Base-by-base conservation (phyloP, 2,113 vertebrate genomes). In the Pyxicephalus adspersus region DNA sequence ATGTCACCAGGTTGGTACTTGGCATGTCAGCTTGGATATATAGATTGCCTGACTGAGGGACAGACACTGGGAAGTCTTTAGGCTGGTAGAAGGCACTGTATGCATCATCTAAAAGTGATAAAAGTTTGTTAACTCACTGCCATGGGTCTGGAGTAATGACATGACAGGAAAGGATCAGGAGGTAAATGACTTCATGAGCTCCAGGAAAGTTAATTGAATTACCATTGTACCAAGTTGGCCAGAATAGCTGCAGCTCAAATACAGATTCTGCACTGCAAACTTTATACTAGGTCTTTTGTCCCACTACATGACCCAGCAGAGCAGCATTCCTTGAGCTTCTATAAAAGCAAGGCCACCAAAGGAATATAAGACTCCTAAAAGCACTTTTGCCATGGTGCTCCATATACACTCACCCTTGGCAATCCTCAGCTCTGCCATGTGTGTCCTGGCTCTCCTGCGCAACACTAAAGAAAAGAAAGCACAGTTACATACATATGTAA, bases 371-470 rank as follows among this genome's bases (percentile, higher is more conserved):
- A 18, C 11, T 19, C 55, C n/a, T 58, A 20, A 3, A 57, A 2
- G 1, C 9, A 5, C 1, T 58, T 20, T 6, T 11, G 55, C 18
- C 5, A 20, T 5, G 18, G 18, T 20, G 20, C 4, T 3, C 5
- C 5, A 58, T 58, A 20, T 19, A 58, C 11, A 25, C n/a, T 3
- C 61, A 82, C 80, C 80, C 29, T 75, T 82, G 4, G 79, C 68
- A 13, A 81, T n/a, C 50, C 17, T 74, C 15, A 74, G 22, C 2
- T 38, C 61, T 0, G 51, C 50, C 1, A 19, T 28, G n/a, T 11
- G n/a, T 25, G 28, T 66, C 38, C n/a, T 65, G 16, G 26, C 28
- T 54, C 70, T 65, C 26, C 31, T 57, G 50, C 58, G 31, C 5
- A 81, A 5, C 0, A 64, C 70, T 81, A 29, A 9, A n/a, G 54